Conservation (phyloP, 2,113 vertebrate species). For the Mobula hypostoma region DNA sequence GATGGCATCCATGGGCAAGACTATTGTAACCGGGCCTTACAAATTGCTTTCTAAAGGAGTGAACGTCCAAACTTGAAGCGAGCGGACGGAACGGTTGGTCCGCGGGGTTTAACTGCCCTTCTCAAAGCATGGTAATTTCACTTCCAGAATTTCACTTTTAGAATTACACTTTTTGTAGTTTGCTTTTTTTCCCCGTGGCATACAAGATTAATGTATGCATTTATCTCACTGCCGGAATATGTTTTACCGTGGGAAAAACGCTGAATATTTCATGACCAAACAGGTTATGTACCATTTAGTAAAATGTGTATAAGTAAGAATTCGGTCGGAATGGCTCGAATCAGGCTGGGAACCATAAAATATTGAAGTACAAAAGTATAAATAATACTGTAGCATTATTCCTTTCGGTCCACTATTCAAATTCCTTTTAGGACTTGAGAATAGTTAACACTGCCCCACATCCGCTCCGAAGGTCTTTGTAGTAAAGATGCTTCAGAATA, state of each 20-base stretch:
- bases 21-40: no score
- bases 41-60: not conserved
- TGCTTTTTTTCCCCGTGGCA: conserved; percentile 47
- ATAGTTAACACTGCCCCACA: not conserved
- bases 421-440: not conserved
- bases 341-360: not conserved
- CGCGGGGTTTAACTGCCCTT: not conserved
- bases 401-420: not conserved
- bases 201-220: conserved; percentile 40
- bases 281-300: conserved; percentile 33
- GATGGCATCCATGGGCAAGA: not conserved
- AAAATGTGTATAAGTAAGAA: not conserved
- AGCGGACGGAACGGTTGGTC: not conserved
- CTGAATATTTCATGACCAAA: conserved; percentile 33
- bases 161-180: conserved; percentile 47
- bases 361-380: conserved; percentile 4
- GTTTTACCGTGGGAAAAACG: conserved; percentile 24
- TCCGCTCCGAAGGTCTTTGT: no score
- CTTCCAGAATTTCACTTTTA: conserved; percentile 44
- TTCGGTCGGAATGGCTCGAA: not conserved
- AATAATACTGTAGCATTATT: no score
- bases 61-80: not conserved
- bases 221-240: conserved; percentile 33
- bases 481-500: not conserved
- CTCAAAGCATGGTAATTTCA: no score